Conservation (phyloP, 2,888 invertebrate genomes). For the Microctonus hyperodae region DNA sequence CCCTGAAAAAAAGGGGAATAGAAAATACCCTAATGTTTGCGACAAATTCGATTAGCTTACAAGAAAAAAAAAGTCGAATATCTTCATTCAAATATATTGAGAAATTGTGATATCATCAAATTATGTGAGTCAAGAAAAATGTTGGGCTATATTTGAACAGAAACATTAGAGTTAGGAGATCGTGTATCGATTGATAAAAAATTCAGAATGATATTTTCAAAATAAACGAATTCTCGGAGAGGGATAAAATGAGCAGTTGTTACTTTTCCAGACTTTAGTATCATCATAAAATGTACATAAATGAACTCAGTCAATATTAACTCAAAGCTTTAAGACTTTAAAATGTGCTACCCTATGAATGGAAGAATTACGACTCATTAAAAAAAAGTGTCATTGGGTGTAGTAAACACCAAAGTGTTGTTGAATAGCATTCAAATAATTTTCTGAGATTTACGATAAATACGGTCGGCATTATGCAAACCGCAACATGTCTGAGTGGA, state of each 20-base stretch:
- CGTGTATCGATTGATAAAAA: conserved; percentile 10
- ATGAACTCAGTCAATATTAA: conserved; percentile 59
- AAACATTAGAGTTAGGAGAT: conserved; percentile 9
- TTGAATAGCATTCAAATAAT: background rate
- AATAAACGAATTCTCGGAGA: conserved; percentile 26
- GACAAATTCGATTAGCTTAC: background rate
- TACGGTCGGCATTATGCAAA: conserved; percentile 11
- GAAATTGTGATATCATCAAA: background rate
- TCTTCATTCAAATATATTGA: background rate
- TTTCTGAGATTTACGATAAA: conserved; percentile 1
- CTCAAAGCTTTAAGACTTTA: conserved; percentile 43
- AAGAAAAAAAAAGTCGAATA: background rate
- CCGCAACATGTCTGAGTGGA: conserved; percentile 31
- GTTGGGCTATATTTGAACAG: background rate
- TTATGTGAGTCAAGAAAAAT: background rate
- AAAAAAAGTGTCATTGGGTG: conserved; percentile 35
- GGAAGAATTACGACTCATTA: conserved; percentile 55
- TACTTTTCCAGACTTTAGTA: conserved; percentile 50
- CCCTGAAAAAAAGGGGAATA: background rate
- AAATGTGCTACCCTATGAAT: conserved; percentile 52
- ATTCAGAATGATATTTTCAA: conserved; percentile 48
- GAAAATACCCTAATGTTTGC: background rate
- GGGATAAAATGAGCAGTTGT: background rate
- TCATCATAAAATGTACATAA: conserved; percentile 59
- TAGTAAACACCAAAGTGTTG: background rate